Conservation (phyloP, 2,797 vertebrate genomes). For the Amblyraja radiata region DNA sequence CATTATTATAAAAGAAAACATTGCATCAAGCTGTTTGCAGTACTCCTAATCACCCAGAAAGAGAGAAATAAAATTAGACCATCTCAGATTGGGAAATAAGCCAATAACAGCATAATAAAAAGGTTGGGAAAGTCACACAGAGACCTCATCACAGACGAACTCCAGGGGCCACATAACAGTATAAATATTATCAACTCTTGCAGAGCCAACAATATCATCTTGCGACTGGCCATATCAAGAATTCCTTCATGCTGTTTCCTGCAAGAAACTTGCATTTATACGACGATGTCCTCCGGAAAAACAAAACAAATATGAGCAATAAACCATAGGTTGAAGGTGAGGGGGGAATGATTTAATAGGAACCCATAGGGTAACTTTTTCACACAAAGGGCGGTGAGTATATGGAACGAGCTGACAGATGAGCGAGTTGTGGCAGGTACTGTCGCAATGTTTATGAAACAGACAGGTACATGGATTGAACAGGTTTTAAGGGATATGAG, state of each 20-base stretch:
- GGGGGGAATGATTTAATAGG: too few species aligned
- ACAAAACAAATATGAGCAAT: background rate
- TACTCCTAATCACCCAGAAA: background rate
- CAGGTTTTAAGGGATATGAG: too few species aligned
- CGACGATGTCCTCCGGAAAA: background rate
- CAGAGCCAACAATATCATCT: background rate
- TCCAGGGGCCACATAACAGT: background rate
- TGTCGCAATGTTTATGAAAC: too few species aligned
- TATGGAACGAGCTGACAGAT: too few species aligned
- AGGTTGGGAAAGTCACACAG: background rate
- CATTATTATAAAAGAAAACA: background rate
- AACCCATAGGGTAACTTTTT: too few species aligned
- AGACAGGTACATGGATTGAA: too few species aligned
- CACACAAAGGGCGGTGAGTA: too few species aligned
- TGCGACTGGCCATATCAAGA: background rate
- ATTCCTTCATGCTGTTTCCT: background rate
- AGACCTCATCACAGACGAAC: background rate
- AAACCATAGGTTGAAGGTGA: too few species aligned
- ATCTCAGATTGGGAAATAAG: background rate
- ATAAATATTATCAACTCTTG: background rate
- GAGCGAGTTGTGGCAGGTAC: too few species aligned
- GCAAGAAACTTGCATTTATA: background rate
- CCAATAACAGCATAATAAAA: background rate
- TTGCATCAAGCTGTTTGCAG: background rate
- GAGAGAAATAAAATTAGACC: background rate